Evolutionary conservation across 1,140 invertebrate genomes (phyloP).

Genomic region (Stegodyphus mimosarum): DNA sequence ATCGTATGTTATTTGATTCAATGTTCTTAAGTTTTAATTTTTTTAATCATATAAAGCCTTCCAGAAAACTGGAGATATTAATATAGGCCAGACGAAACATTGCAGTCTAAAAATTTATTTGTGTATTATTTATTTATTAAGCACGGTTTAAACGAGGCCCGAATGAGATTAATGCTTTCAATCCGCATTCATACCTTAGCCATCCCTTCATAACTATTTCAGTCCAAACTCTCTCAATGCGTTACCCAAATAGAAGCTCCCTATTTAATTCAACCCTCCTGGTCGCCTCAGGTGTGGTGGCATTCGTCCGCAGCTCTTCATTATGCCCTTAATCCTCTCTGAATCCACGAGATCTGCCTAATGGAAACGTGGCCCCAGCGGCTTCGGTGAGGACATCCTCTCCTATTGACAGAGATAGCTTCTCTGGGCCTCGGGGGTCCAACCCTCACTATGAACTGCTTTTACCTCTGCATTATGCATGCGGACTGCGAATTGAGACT

Average conservation of each 20-base stretch:
- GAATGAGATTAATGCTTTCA: not conserved
- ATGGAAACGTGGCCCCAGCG: slow-evolving; percentile 11
- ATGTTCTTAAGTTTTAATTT: no score
- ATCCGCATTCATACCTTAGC: not conserved
- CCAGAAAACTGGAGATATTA: no score
- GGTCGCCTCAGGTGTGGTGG: slow-evolving; percentile 34
- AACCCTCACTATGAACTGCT: not conserved
- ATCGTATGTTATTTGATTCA: no score
- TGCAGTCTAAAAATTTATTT: not conserved
- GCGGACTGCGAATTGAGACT: not conserved
- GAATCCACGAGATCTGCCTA: slow-evolving; percentile 1
- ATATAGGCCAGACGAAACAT: not conserved
- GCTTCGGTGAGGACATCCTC: not conserved
- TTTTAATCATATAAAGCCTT: no score
- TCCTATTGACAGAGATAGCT: slow-evolving; percentile 15
- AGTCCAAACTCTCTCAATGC: not conserved
- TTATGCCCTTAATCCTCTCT: slow-evolving; percentile 41
- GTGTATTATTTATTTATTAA: not conserved
- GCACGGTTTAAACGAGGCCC: not conserved
- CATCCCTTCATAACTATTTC: not conserved
- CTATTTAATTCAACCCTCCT: slow-evolving; percentile 36
- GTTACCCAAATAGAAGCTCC: not conserved
- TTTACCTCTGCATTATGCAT: slow-evolving; percentile 47
- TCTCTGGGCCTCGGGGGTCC: not conserved
- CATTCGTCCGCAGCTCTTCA: slow-evolving; percentile 33